These are phyloP conservation scores for Pollachius pollachius DNA, from an alignment of 2,113 vertebrate genomes.

Conservation along the genomic window DNA sequence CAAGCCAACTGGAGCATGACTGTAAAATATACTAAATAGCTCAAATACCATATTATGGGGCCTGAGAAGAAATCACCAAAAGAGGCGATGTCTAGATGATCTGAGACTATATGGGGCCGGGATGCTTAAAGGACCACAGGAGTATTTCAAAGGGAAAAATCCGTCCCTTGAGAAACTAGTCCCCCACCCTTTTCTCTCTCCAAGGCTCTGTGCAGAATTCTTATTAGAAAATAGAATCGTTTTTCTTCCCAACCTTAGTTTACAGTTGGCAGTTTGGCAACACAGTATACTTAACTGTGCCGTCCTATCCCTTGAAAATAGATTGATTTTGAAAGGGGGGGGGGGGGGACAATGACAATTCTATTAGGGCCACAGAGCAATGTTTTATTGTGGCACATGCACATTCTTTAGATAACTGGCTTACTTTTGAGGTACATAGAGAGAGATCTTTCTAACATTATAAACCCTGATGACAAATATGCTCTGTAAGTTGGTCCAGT, in stretches of 20 bases:
- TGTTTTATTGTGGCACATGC: background rate
- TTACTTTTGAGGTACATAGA: background rate
- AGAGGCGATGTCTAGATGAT: conserved; percentile 57
- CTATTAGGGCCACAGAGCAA: conserved; percentile 13
- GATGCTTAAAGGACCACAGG: conserved; percentile 53
- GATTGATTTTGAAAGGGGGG: conserved; percentile 61
- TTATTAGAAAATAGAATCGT: conserved; percentile 62
- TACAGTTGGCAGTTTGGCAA: conserved; percentile 56
- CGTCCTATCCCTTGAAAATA: conserved; percentile 48
- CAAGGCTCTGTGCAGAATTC: conserved; percentile 52
- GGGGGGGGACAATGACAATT: conserved; percentile 59
- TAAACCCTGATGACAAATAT: no score
- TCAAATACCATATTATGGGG: conserved; percentile 60
- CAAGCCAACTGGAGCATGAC: conserved; percentile 10
- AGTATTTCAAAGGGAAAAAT: conserved; percentile 72
- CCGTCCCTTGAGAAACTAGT: conserved; percentile 55
- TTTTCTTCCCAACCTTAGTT: conserved; percentile 61
- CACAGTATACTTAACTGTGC: conserved; percentile 56
- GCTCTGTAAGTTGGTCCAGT: no score
- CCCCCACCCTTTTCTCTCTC: conserved; percentile 25
- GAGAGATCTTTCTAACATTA: no score
- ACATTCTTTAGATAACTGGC: conserved; percentile 17
- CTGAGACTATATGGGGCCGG: conserved; percentile 53
- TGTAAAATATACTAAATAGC: conserved; percentile 55
- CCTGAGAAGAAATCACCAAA: conserved; percentile 62